These are phyloP conservation scores for Eupithecia subfuscata DNA, from an alignment of 2,888 invertebrate species.

Conservation along the genomic window DNA sequence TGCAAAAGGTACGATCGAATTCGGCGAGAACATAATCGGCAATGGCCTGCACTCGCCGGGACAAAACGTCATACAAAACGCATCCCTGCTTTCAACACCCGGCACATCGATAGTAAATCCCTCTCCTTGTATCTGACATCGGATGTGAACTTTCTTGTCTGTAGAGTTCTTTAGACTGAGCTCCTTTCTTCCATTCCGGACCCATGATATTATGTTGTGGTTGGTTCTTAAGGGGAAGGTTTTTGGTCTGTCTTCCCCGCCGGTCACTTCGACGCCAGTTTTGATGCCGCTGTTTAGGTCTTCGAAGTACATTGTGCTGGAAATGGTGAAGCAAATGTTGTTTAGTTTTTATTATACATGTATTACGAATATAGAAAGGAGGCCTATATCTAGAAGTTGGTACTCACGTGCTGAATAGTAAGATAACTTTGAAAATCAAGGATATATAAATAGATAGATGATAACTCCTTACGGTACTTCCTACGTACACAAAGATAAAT, in stretches of 20 bases:
- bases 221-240: conserved; percentile 74
- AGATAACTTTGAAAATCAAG: neutral
- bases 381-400: neutral
- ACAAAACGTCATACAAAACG: conserved; percentile 63
- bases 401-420: neutral
- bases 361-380: neutral
- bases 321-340: conserved; percentile 31
- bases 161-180: conserved; percentile 70
- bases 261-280: conserved; percentile 59
- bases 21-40: conserved; percentile 66
- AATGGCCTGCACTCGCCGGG: conserved; percentile 67
- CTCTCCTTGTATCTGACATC: conserved; percentile 72
- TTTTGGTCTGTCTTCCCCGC: conserved; percentile 63
- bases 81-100: conserved; percentile 63
- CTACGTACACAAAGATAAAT: neutral
- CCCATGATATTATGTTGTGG: conserved; percentile 67
- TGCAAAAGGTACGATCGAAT: conserved; percentile 55
- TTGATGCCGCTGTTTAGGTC: conserved; percentile 59
- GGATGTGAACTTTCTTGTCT: conserved; percentile 66
- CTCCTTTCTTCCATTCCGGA: conserved; percentile 69
- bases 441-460: neutral
- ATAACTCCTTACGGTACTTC: neutral
- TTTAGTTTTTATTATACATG: neutral
- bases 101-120: conserved; percentile 71
- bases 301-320: conserved; percentile 69